Conservation (phyloP, 1,140 invertebrate genomes). For the Heliothis subflexa region DNA sequence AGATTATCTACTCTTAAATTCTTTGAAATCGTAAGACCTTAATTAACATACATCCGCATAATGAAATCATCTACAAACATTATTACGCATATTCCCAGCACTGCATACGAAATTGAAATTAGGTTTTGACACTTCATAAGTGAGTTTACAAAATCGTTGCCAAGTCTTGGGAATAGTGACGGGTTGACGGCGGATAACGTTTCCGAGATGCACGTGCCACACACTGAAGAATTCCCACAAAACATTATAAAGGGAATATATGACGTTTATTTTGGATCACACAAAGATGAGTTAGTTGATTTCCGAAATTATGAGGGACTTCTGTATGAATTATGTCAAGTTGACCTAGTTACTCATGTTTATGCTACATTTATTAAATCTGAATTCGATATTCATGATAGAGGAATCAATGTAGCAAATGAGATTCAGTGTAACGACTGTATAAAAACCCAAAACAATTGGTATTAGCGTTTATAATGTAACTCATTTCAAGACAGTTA, state of each 20-base stretch:
- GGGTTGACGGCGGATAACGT: background rate
- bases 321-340: background rate
- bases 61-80: conserved; percentile 9
- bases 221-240: conserved; percentile 1
- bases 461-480: too few species aligned
- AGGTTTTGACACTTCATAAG: conserved; percentile 37
- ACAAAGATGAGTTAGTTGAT: background rate
- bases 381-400: too few species aligned
- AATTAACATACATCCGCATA: background rate
- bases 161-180: conserved; percentile 16
- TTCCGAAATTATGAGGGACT: background rate
- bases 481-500: too few species aligned
- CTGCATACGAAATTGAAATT: conserved; percentile 1
- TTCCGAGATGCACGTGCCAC: conserved; percentile 13
- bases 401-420: too few species aligned
- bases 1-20: too few species aligned
- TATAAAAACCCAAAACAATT: too few species aligned
- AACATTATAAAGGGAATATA: conserved; percentile 13
- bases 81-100: conserved; percentile 3
- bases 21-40: background rate
- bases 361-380: too few species aligned
- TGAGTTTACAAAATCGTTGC: conserved; percentile 36
- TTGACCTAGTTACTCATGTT: too few species aligned
- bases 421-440: too few species aligned
- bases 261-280: background rate